phyloP scores from a whole-genome alignment of 2,113 vertebrate species.

The Menidia beryllina region DNA sequence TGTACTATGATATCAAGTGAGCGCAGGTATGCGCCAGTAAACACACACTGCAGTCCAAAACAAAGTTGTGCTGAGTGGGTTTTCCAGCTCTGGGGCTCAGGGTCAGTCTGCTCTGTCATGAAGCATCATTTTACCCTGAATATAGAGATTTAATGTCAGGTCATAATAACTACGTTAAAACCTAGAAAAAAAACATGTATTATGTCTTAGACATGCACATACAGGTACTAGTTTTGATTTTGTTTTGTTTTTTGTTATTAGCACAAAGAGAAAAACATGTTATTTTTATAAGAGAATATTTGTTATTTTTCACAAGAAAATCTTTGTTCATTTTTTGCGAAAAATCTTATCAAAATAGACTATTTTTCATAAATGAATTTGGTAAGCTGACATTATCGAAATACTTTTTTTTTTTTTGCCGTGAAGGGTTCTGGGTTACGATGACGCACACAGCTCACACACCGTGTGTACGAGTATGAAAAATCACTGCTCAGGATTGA shows the following conservation, averaged over 20 bases:
- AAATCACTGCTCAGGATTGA: conserved; percentile 25
- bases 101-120: conserved; percentile 52
- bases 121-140: conserved; percentile 14
- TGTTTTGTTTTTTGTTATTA: too few species aligned
- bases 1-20: conserved; percentile 73
- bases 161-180: background rate
- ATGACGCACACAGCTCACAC: background rate
- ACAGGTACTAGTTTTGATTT: too few species aligned
- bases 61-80: conserved; percentile 46
- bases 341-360: background rate
- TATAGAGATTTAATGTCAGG: background rate
- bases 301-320: too few species aligned
- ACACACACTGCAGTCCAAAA: conserved; percentile 75
- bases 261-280: too few species aligned
- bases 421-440: background rate
- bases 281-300: too few species aligned
- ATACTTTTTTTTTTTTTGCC: too few species aligned
- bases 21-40: conserved; percentile 69
- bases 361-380: too few species aligned
- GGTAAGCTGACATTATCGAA: background rate
- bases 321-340: too few species aligned
- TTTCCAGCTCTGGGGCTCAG: conserved; percentile 35
- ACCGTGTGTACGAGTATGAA: conserved; percentile 19
- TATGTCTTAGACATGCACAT: too few species aligned
- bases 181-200: background rate